Conservation (phyloP, 2,888 invertebrate genomes). For the Conomelus anceps region DNA sequence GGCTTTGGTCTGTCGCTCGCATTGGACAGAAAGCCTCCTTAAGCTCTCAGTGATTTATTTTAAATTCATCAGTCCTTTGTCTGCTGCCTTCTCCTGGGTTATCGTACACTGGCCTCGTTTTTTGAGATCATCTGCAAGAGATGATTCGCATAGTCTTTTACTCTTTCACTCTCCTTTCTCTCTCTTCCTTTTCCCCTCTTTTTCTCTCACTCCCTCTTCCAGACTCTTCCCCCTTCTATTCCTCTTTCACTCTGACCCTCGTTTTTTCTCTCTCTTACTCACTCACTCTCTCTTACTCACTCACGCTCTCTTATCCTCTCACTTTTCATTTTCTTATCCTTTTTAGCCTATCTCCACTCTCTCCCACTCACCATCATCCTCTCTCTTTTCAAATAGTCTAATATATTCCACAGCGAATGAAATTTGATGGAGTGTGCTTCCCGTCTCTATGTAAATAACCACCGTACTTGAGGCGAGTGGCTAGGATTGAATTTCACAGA, state of each 20-base stretch:
- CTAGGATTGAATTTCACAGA: too few species aligned
- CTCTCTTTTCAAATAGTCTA: neutral
- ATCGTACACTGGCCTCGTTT: neutral
- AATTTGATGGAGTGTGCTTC: neutral
- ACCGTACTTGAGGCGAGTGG: too few species aligned
- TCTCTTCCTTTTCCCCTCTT: neutral
- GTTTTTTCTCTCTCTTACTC: too few species aligned
- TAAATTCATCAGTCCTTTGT: neutral
- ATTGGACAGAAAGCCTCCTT: neutral
- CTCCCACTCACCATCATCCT: too few species aligned
- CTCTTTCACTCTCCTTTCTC: neutral
- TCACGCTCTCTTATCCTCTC: neutral
- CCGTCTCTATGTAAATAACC: neutral
- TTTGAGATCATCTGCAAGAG: neutral
- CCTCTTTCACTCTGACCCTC: too few species aligned
- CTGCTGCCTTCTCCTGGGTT: neutral
- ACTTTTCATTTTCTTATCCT: neutral
- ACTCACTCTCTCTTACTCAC: too few species aligned
- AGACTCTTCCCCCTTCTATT: neutral
- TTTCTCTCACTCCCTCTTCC: neutral
- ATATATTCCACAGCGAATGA: neutral
- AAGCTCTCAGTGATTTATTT: neutral
- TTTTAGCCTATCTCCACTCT: too few species aligned
- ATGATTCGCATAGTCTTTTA: neutral
- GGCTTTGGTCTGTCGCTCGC: neutral